Evolutionary conservation across 2,888 invertebrate genomes (phyloP), one percentile per base, ranked within the genome.

Genomic region (Torymus texanus): DNA sequence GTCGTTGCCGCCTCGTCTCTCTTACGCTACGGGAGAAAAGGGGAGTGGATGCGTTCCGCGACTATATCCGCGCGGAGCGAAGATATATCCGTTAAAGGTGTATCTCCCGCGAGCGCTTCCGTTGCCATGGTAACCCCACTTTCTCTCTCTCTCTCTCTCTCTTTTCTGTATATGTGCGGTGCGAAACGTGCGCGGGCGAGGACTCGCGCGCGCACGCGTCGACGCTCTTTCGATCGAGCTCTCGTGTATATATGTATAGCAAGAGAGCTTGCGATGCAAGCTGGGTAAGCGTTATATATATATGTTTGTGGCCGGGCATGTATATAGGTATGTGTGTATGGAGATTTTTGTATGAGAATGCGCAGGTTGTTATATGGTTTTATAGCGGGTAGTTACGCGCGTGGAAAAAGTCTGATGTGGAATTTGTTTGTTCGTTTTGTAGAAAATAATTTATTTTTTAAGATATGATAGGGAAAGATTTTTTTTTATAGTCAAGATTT

Each of bases 51-150:
- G 41, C 41, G 41, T 8, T 29, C 84, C 82, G 84, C 84, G 2
- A 2, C 21, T 21, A 21, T 21, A 21, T 21, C 21, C 21, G 21
- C 21, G 21, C 21, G 2, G 1, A 83, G 82, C 82, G 84, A 87
- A 87, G 87, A 88, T 88, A 88, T 88, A 88, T 88, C 88, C 88
- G 89, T 89, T 88, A 88, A 88, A 89, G 88, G 86, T 87, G 87
- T 88, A 70, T 29, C 88, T 85, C 86, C 83, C 83, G 85, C 84
- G 84, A 87, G 85, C 85, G 85, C 84, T 84, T 83, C 84, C 86
- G 90, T 89, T 89, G 88, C 89, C 88, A 84, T 87, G 89, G 89
- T 83, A 88, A 90, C 90, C 86, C 82, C 83, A 81, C 82, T 79
- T 83, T 72, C 78, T 71, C 82, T 75, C 72, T 81, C 81, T 78